Evolutionary conservation across 2,797 vertebrate genomes (phyloP), one percentile per base, ranked within the genome.

Genomic region (Sciurus vulgaris): DNA sequence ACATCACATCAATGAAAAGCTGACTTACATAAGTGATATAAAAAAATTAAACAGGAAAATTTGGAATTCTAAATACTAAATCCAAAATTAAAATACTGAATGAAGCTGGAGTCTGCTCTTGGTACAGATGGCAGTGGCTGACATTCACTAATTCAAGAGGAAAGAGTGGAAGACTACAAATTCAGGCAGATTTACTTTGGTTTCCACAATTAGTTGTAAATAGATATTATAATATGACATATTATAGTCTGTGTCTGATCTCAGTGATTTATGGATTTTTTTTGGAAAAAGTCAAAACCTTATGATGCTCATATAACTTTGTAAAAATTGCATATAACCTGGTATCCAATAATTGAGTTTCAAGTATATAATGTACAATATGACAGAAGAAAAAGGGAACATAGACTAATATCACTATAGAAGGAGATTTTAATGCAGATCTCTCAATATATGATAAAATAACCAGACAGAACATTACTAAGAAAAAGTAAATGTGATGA

Each of bases 231-330:
- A 35, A 26, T n/a, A n/a, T 44, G 28, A 65, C 38, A 20, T 38
- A 33, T 12, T 67, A 3, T 93, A 38, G 4, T 41, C 51, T 18
- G 22, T 81, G 86, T 11, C 41, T 83, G n/a, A 69, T 86, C 20
- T 65, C 5, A 28, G 0, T 83, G 35, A 59, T 33, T 93, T 78
- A 83, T 73, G 56, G 15, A 70, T 92, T 95, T 49, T 86, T 92
- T 63, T 89, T 83, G 51, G 63, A 92, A n/a, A 93, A 63, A 28
- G 1, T 73, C 10, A n/a, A 93, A 92, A 92, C 14, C 6, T 89
- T 33, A 44, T 63, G 86, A 79, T 79, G 54, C 54, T 61, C 13
- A 61, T 24, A 91, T 56, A 91, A 41, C 15, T 89, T 93, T 82
- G 15, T 35, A 72, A 56, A 47, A 49, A 17, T 91, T n/a, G 1